Conservation (phyloP, 1,140 invertebrate species). For the Heliconius hermathena region DNA sequence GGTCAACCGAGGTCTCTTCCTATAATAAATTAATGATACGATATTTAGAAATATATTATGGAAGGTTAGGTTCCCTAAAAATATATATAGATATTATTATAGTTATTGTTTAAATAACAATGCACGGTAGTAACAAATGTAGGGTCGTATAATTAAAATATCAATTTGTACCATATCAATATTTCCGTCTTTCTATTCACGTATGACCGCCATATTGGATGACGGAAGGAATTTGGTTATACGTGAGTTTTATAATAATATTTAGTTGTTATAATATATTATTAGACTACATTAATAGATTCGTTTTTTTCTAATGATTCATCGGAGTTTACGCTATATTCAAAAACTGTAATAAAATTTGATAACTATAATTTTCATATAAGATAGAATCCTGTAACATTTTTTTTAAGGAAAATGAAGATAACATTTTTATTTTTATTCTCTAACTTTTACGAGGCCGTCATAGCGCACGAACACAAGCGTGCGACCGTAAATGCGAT, state of each 20-base stretch:
- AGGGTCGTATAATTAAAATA: not conserved
- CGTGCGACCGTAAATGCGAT: too few species aligned
- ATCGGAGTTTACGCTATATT: too few species aligned
- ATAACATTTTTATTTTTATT: too few species aligned
- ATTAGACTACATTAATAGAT: not conserved
- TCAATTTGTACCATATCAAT: not conserved
- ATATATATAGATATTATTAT: not conserved
- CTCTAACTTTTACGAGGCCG: too few species aligned
- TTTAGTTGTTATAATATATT: not conserved
- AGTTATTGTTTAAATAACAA: not conserved
- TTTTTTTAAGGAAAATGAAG: too few species aligned
- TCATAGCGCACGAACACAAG: too few species aligned
- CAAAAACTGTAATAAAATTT: too few species aligned
- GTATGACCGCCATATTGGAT: not conserved
- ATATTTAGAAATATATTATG: not conserved
- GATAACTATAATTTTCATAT: too few species aligned
- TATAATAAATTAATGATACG: not conserved
- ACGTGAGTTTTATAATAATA: conserved; percentile 1
- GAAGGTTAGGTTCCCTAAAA: not conserved
- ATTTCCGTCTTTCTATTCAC: not conserved
- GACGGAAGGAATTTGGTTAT: conserved; percentile 8
- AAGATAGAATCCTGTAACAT: too few species aligned
- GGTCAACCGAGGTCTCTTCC: too few species aligned
- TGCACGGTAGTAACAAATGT: conserved; percentile 3
- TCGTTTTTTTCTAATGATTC: too few species aligned